Conservation (phyloP, 2,113 vertebrate species). For the Pomatorhinus ruficollis region DNA sequence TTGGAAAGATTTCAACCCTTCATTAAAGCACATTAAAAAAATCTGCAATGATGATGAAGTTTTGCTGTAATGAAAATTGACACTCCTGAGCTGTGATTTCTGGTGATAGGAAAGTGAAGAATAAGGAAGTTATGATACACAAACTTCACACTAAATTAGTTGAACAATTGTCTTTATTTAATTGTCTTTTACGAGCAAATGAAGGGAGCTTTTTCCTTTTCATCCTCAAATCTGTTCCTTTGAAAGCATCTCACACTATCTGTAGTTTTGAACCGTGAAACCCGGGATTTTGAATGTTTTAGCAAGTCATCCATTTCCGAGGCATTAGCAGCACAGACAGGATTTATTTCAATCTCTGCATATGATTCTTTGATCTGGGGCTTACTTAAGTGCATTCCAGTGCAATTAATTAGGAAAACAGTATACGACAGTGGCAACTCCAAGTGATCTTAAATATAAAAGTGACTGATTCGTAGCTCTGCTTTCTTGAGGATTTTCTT, state of each 20-base stretch:
- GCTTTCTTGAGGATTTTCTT: conserved; percentile 31
- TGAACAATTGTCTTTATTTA: not conserved
- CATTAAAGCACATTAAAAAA: not conserved
- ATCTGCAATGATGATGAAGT: not conserved
- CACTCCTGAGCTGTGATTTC: not conserved
- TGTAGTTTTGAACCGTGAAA: conserved; percentile 2
- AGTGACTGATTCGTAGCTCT: conserved; percentile 41
- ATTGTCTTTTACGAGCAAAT: not conserved
- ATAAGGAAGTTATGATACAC: not conserved
- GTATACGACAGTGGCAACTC: conserved; percentile 18
- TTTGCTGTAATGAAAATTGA: not conserved
- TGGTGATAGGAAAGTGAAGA: not conserved
- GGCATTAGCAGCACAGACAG: conserved; percentile 37
- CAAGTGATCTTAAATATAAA: conserved; percentile 33
- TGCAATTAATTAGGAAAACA: conserved; percentile 57
- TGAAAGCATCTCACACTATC: not conserved
- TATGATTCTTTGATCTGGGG: conserved; percentile 50
- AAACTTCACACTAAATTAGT: not conserved
- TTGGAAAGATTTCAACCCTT: conserved; percentile 38
- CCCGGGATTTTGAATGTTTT: conserved; percentile 14
- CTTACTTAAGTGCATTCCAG: conserved; percentile 63
- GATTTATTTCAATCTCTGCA: conserved; percentile 60
- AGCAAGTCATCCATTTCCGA: conserved; percentile 40
- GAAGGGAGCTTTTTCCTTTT: not conserved
- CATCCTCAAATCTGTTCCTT: not conserved